These are phyloP conservation scores for Pyrrhosoma nymphula DNA, from an alignment of 2,888 invertebrate species.

Conservation along the genomic window DNA sequence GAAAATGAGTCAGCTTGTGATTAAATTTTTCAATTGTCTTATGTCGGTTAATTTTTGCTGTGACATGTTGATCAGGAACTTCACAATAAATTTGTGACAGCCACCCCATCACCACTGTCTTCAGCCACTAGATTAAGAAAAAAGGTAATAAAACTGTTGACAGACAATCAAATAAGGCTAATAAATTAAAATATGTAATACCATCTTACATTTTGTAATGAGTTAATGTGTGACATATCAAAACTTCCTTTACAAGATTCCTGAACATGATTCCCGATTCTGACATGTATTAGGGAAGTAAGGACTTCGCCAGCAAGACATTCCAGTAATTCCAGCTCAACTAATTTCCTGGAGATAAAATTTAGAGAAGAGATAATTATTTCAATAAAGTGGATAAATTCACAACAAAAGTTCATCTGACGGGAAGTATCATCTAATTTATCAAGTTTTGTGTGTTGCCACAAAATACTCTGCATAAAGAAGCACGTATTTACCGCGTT, in stretches of 20 bases:
- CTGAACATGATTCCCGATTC: slow-evolving; percentile 91
- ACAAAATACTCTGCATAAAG: background rate
- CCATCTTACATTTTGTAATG: slow-evolving; percentile 84
- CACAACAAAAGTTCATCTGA: background rate
- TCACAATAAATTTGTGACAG: slow-evolving; percentile 89
- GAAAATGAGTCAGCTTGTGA: slow-evolving; percentile 88
- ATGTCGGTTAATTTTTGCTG: slow-evolving; percentile 80
- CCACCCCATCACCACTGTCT: slow-evolving; percentile 92
- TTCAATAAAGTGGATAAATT: background rate
- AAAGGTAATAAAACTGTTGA: background rate
- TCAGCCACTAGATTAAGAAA: slow-evolving; percentile 86
- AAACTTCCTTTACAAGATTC: slow-evolving; percentile 92
- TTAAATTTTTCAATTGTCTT: slow-evolving; percentile 85
- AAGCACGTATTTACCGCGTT: background rate
- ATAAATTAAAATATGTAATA: background rate
- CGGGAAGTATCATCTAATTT: background rate
- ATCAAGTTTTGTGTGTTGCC: background rate
- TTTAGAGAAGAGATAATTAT: background rate
- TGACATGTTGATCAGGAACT: slow-evolving; percentile 82
- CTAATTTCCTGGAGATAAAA: slow-evolving; percentile 80
- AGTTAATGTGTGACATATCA: slow-evolving; percentile 89
- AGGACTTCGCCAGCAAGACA: slow-evolving; percentile 91
- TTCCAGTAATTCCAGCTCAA: slow-evolving; percentile 89
- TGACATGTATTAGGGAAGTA: slow-evolving; percentile 89
- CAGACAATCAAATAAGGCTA: no score